These are phyloP conservation scores for Ascaphus truei DNA, from an alignment of 2,113 vertebrate species.

Conservation along the genomic window DNA sequence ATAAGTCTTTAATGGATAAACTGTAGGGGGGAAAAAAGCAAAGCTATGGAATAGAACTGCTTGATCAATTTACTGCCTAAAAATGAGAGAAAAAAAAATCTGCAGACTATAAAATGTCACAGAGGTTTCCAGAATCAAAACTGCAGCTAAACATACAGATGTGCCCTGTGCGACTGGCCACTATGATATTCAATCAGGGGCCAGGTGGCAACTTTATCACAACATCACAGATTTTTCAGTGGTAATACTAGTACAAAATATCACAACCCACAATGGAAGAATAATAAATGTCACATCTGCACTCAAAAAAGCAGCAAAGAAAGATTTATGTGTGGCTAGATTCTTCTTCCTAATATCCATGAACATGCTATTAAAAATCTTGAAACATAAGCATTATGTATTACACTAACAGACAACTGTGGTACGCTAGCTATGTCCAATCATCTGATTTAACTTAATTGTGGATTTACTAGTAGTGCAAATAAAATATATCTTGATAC, in stretches of 20 bases:
- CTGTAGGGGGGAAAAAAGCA: background rate
- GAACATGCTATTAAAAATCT: conserved; percentile 32
- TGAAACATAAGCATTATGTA: conserved; percentile 29
- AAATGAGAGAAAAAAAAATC: conserved; percentile 15
- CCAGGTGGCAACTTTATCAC: conserved; percentile 18
- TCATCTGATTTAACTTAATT: background rate
- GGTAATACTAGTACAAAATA: conserved; percentile 7
- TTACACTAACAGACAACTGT: conserved; percentile 31
- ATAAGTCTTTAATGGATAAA: conserved; percentile 33
- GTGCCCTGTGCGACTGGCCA: background rate
- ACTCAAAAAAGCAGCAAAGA: conserved; percentile 1
- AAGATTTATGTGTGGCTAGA: conserved; percentile 7
- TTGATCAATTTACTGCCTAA: conserved; percentile 24
- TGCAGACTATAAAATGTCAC: conserved; percentile 27
- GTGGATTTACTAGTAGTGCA: background rate
- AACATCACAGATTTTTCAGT: conserved; percentile 3
- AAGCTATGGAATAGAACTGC: background rate
- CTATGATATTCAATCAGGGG: conserved; percentile 4
- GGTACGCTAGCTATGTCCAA: background rate
- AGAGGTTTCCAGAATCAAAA: conserved; percentile 9
- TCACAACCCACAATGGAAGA: background rate
- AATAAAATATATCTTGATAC: too few species aligned
- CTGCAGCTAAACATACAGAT: conserved; percentile 21
- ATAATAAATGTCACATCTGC: conserved; percentile 11
- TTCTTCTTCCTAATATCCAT: conserved; percentile 24